Evolutionary conservation across 2,888 invertebrate genomes (phyloP), one percentile per base, ranked within the genome.

Genomic region (Pocota personata): DNA sequence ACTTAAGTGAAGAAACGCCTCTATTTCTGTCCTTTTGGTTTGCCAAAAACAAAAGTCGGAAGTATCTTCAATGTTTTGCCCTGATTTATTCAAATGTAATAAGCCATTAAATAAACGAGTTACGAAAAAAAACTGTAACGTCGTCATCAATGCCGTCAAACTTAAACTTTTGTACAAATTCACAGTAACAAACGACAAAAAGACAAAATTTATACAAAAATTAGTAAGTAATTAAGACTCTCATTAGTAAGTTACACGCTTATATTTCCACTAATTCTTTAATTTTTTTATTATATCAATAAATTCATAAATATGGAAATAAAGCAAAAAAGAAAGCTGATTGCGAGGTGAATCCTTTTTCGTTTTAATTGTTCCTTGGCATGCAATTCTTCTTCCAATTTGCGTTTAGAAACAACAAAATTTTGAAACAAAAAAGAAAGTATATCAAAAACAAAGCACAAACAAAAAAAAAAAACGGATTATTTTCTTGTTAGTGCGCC

Each of bases 361-460:
- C 21, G 40, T 52, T 52, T 21, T 58, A 67, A 62, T 73, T 67
- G 64, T n/a, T 66, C 19, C 50, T 12, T 58, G 58, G 57, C 82
- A 83, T 86, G 82, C 82, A 66, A 79, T 69, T 30, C 50, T 24
- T 48, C 12, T 24, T 52, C 50, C 8, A 24, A 27, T 73, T 58
- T 72, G 58, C 32, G 35, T 79, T 64, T 37, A 58, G 32, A 30
- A 58, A 57, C 50, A 48, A 37, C 12, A 57, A 75, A 69, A 37
- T 48, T 93, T 95, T 89, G 24, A 58, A 32, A 67, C 82, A 75
- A 60, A 84, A 88, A 64, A 52, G 60, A 82, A 58, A 21, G 19
- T 58, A 75, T 77, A 69, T 52, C 19, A 55, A 58, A 71, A 75
- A 52, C 58, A 57, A 66, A 67, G 16, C 50, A 66, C 43, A 55